Percentiles rank a stretch among this genome's conserved stretches.
Conservation (phyloP, 2,113 vertebrate genomes). For the Bostrychus sinensis region DNA sequence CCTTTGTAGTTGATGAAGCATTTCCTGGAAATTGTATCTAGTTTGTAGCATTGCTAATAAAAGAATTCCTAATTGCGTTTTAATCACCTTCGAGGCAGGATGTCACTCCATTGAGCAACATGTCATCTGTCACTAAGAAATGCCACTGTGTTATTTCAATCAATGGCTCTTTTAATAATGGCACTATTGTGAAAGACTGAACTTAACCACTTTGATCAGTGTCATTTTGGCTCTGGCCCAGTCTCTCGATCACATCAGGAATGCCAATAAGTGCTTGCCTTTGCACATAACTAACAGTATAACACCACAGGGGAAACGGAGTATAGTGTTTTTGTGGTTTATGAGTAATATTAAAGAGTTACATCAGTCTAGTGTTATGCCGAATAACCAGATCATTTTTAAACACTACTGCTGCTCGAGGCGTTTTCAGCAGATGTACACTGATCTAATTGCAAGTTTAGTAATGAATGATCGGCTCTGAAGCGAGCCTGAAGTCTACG, state of each 20-base stretch:
- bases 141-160: constrained; percentile 13
- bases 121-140: constrained; percentile 6
- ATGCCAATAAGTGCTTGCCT: constrained; percentile 25
- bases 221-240: constrained; percentile 8
- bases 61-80: constrained; percentile 7
- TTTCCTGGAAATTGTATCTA: constrained; percentile 26
- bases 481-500: background rate
- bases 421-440: constrained; percentile 9
- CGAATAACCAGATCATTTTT: constrained; percentile 2
- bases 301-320: constrained; percentile 18
- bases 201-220: background rate
- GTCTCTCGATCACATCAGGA: constrained; percentile 29
- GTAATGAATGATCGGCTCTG: background rate
- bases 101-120: background rate
- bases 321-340: constrained; percentile 16
- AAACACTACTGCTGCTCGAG: background rate
- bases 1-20: constrained; percentile 2
- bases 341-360: background rate
- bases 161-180: constrained; percentile 24
- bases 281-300: constrained; percentile 13
- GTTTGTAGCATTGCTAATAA: constrained; percentile 27
- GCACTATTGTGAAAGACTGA: background rate
- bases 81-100: constrained; percentile 1
- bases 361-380: constrained; percentile 11
- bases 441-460: constrained; percentile 4